Evolutionary conservation across 2,113 vertebrate species (phyloP).

Genomic region (Anhinga rufa): DNA sequence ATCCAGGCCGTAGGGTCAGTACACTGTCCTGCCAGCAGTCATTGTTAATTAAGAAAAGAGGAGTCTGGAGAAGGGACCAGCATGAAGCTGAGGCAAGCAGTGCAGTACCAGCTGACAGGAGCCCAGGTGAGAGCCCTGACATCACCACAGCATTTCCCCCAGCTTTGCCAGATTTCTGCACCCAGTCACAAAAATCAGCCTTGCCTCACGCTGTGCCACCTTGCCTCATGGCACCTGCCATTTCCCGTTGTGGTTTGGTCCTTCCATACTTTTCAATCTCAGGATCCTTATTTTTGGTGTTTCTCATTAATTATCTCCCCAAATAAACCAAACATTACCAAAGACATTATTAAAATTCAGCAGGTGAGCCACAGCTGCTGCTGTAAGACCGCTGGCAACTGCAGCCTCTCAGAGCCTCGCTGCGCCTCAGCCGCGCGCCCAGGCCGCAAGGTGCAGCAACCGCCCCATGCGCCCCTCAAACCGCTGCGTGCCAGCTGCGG

Average conservation of each 20-base stretch:
- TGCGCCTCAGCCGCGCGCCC: fast-evolving
- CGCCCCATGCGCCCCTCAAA: fast-evolving
- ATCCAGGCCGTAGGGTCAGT: no score
- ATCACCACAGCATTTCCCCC: not conserved
- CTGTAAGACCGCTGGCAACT: fast-evolving
- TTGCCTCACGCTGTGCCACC: no score
- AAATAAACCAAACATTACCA: not conserved
- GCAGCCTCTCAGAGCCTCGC: fast-evolving
- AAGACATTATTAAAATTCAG: fast-evolving
- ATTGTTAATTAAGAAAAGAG: not conserved
- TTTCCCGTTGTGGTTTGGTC: not conserved
- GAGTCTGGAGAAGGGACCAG: no score
- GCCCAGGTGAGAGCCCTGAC: fast-evolving
- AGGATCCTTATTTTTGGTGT: not conserved
- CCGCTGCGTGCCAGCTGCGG: fast-evolving
- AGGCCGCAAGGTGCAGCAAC: fast-evolving
- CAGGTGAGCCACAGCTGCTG: fast-evolving
- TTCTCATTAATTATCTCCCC: not conserved
- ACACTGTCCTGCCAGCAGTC: not conserved
- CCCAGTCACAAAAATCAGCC: no score
- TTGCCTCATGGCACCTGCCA: fast-evolving
- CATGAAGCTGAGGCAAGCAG: fast-evolving
- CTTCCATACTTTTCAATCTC: not conserved
- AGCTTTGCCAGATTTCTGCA: not conserved
- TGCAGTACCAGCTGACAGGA: fast-evolving